Evolutionary conservation across 2,888 invertebrate genomes (phyloP), one percentile per base, ranked within the genome.

Genomic region (Scelioninae gen. 1): DNA sequence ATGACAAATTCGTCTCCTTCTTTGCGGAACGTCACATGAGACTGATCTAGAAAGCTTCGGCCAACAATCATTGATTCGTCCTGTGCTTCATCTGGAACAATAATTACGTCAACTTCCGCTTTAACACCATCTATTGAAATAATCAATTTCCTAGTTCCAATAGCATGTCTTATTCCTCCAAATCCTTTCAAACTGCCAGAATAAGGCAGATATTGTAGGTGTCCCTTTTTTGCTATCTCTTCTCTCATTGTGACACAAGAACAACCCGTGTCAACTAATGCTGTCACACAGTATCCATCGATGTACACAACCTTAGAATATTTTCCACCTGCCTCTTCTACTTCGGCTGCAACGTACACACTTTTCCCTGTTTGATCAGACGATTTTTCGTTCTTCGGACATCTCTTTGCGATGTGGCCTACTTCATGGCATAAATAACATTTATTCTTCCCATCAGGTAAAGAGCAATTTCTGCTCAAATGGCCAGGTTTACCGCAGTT

Each of bases 211-310:
- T 55, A 63, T 2, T 6, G n/a, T 9, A 74, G 7, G 8, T 31
- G 16, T 7, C 29, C 34, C n/a, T n/a, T 9, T 2, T 34, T 53
- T 0, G 47, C 63, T 11, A 15, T 47, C 13, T 55, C 49, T 23
- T 75, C 75, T 13, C 58, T 23, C 15, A 69, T 55, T 0, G 58
- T 69, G 4, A 69, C 56, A 0, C 69, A 16, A 15, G 31, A 69
- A 31, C 58, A 69, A 0, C 69, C 58, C 6, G 69, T 69, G 47
- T 69, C 58, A 13, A 69, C 31, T 43, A 69, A 23, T 11, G 69
- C 69, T 11, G 11, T 29, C 8, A 47, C 15, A 5, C 31, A 0
- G 6, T 32, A 31, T 58, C 49, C 56, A 8, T 49, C 69, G 23
- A 68, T 53, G 13, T 68, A 5, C 11, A 43, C 68, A 11, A 15